Evolutionary conservation across 2,888 invertebrate species (phyloP), one percentile per base, ranked within the genome.

Genomic region (Venustoraphidia nigricollis): DNA sequence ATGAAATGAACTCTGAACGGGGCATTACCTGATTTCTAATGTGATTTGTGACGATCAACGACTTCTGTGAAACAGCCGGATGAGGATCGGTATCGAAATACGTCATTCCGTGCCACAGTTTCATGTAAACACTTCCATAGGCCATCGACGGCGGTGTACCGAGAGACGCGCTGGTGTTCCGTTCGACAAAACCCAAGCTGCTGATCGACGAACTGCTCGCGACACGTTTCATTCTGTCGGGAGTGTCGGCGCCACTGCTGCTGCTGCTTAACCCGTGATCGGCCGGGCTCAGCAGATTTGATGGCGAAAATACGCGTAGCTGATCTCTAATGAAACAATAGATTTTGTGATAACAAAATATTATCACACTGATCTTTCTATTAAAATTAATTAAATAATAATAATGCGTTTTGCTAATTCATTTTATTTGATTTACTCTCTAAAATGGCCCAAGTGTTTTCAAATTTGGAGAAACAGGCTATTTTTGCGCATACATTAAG

Each of bases 11-110:
- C 5, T 10, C 5, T 10, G n/a, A 34, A 34, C 14, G 27, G 17
- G 9, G 10, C 10, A 52, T 60, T 59, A 83, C 85, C 70, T 88
- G 84, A 58, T 77, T 76, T 50, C 81, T 75, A 55, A 95, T 81
- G 60, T 87, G 76, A 53, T 77, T 78, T 36, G 90, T 83, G 48
- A 95, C 77, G 58, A 79, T 80, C 54, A 75, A 76, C 8, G 92
- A 87, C 73, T 91, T 80, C 49, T 73, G 67, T 1, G 86, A 75
- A 4, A 96, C 89, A 47, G 81, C 79, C 3, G 89, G 89, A 65
- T 85, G 82, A 2, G 97, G 95, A 73, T 98, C 97, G 51, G 76
- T 74, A 50, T 88, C 79, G 59, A 95, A 76, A 50, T 77, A 71
- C 52, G 79, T 71, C 55, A 97, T 71, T 14, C 85, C 81, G 56